A percentile compares a stretch with the other conserved stretches of the same genome.
phyloP scores from a whole-genome alignment of 2,888 invertebrate genomes.

The Orchestes rusci region DNA sequence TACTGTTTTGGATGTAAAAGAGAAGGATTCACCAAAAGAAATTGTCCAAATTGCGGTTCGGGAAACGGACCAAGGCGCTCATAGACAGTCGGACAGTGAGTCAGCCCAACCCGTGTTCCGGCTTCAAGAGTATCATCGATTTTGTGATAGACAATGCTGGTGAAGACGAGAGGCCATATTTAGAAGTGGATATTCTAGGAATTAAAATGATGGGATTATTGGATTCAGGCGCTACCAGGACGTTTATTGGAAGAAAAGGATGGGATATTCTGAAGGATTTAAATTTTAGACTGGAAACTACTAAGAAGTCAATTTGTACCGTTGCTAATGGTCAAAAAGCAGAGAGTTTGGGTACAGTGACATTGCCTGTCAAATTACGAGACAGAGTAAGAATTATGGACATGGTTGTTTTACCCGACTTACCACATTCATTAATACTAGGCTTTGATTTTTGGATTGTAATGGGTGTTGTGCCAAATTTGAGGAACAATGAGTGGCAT shows the following conservation, averaged over 20 bases:
- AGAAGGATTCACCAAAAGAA: background rate
- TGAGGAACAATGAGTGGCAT: too few relatives aligned
- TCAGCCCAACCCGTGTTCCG: background rate
- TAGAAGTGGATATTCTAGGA: slow-evolving; percentile 1
- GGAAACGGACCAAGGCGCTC: background rate
- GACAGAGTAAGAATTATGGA: too few relatives aligned
- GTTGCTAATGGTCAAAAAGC: too few relatives aligned
- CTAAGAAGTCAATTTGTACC: too few relatives aligned
- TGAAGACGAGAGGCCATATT: too few relatives aligned
- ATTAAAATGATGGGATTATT: background rate
- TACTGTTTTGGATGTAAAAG: background rate
- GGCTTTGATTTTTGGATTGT: slow-evolving; percentile 4
- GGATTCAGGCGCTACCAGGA: background rate
- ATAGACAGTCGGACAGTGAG: background rate
- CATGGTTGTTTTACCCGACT: too few relatives aligned
- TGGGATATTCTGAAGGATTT: background rate
- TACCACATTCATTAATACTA: slow-evolving; percentile 1
- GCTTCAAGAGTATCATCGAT: background rate
- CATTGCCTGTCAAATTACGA: too few relatives aligned
- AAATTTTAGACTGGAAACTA: background rate
- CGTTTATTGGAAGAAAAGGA: too few relatives aligned
- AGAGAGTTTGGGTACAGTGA: too few relatives aligned
- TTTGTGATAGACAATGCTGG: background rate
- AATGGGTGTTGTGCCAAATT: slow-evolving; percentile 2
- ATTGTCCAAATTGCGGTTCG: background rate